These are phyloP conservation scores for Meandrusa payeni DNA, from an alignment of 2,888 invertebrate species.

Conservation along the genomic window DNA sequence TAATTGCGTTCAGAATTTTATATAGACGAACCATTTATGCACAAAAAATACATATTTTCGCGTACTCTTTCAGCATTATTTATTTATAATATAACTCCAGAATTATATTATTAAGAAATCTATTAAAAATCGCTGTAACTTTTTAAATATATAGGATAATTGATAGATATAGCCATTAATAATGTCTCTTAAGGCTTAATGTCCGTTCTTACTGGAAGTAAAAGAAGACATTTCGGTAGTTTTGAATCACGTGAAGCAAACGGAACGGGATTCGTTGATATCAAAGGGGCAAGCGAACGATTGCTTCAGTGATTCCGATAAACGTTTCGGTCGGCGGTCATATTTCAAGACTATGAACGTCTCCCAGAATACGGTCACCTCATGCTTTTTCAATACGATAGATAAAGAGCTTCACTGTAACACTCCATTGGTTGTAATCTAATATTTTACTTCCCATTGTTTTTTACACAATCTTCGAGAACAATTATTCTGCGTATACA, in stretches of 20 bases:
- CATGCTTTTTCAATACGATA: slow-evolving; percentile 40
- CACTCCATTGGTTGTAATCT: slow-evolving; percentile 9
- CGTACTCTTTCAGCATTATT: no score
- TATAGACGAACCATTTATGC: no score
- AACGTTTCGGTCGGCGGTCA: slow-evolving; percentile 65
- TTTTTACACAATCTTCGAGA: slow-evolving; percentile 29
- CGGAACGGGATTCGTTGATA: slow-evolving; percentile 31
- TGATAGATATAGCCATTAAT: slow-evolving; percentile 51
- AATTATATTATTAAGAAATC: no score
- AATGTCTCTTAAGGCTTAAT: slow-evolving; percentile 60
- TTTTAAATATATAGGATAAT: no score
- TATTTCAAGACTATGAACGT: slow-evolving; percentile 65
- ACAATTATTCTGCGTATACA: no score
- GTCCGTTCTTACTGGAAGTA: slow-evolving; percentile 44
- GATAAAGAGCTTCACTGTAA: slow-evolving; percentile 1
- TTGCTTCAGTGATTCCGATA: slow-evolving; percentile 64
- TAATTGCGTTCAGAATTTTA: no score
- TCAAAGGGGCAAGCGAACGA: slow-evolving; percentile 49
- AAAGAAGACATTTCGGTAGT: slow-evolving; percentile 62
- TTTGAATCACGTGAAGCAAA: slow-evolving; percentile 45
- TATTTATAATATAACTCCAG: no score
- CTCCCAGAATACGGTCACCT: slow-evolving; percentile 28
- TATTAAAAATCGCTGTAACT: slow-evolving; percentile 32
- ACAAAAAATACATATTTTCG: no score
- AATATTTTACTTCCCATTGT: neutral